Evolutionary conservation across 2,113 vertebrate genomes (phyloP), one percentile per base, ranked within the genome.

Genomic region (Colius striatus): DNA sequence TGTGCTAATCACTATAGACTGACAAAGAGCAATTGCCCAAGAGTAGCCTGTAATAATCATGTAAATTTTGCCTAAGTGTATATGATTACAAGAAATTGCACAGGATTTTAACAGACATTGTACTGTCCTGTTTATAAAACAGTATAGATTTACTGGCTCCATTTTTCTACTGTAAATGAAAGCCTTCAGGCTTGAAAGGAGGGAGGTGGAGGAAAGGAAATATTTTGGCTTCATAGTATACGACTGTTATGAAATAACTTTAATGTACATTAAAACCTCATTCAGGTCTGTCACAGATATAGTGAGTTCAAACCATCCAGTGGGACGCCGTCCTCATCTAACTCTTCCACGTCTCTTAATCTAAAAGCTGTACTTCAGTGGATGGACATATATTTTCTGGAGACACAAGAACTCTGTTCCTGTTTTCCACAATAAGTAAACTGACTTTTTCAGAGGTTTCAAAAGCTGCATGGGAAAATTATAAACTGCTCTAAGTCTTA

Each of bases 51-150:
- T 95, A 96, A 96, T 95, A 95, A 96, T 95, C 95, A 97, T 89
- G 95, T 96, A 96, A 96, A 97, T 97, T 97, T 97, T 95, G 88
- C 92, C 97, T 96, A 97, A 97, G 94, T 96, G 91, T 66, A 90
- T 95, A 88, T 89, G 76, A 98, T 97, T 98, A 95, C 63, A 97
- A 97, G 92, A 97, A 97, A 98, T 98, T 97, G 87, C 95, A 81
- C 75, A 86, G 96, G 93, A 96, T 96, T 97, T 94, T 97, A 97
- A 97, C 87, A 89, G 90, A 92, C 85, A 93, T 95, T 96, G 62
- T 89, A 60, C 95, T 84, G 62, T 72, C 75, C 78, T 97, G 95
- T 97, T 98, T 97, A 96, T 91, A 93, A 78, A 97, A 94, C 73
- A 94, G 95, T 97, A 94, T 96, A 94, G 89, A 75, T 97, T 97